Evolutionary conservation across 2,888 invertebrate species (phyloP), one percentile per base, ranked within the genome.

Genomic region (Drosophila cracens): DNA sequence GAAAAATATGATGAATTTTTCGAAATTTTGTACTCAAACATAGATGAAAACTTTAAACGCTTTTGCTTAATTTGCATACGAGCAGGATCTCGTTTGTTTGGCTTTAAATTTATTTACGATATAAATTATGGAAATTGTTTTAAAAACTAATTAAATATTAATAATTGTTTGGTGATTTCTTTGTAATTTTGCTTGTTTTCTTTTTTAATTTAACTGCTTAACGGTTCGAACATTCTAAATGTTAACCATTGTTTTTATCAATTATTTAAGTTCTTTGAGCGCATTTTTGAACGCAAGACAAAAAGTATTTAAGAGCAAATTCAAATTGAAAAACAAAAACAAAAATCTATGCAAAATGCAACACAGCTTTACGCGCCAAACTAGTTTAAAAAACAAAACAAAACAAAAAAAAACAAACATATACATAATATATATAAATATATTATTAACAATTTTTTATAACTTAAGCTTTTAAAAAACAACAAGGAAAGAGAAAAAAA

Each of bases 61-160:
- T 79, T 79, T 70, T 77, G 81, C 79, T 76, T 83, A 54, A 81
- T 83, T 84, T 84, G 79, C 91, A 90, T 88, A 85, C 91, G 91
- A 91, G 91, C 91, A 91, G 91, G 91, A 92, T 91, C 92, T 92
- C 91, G 92, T 90, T 82, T 86, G 86, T 86, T 86, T 91, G 91
- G 89, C 91, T 90, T 91, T 90, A 90, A 90, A 89, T 77, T 86
- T 76, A 81, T 72, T 82, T 83, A 85, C 74, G 67, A 75, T 76
- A 71, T 80, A 34, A 53, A 61, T 68, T 56, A 71, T 46, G 36
- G 16, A 68, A 82, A 77, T 83, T 83, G 78, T 82, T 79, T 76
- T 75, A 80, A 54, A 65, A 65, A 81, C 64, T 84, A 84, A 73
- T 70, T 74, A 77, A 40, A 75, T 38, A 74, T 76, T 74, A 79